These are phyloP conservation scores for Tringa solitaria DNA, from an alignment of 2,113 vertebrate species.

Conservation along the genomic window DNA sequence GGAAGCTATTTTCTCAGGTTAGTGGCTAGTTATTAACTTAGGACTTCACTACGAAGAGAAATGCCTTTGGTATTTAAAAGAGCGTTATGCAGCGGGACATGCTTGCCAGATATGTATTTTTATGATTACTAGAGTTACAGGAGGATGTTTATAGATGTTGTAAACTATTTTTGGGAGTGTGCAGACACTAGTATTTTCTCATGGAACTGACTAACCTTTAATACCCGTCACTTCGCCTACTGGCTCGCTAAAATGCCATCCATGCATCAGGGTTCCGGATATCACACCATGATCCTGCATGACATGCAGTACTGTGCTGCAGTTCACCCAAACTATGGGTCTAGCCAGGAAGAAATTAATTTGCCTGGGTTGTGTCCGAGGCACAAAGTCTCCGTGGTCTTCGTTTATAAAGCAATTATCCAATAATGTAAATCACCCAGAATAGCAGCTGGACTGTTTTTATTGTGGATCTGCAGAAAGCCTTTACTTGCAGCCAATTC, in stretches of 20 bases:
- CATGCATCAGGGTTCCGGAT: fast-evolving
- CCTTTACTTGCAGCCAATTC: not conserved
- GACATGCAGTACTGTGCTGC: not conserved
- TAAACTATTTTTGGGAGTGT: not conserved
- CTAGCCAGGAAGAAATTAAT: not conserved
- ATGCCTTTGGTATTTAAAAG: not conserved
- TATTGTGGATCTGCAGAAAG: not conserved
- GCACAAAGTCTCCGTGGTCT: not conserved
- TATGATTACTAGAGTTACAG: not conserved
- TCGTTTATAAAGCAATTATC: not conserved
- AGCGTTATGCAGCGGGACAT: not conserved
- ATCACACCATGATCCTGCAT: not conserved
- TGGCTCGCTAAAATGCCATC: not conserved
- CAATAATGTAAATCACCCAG: not conserved
- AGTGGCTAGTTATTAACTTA: not conserved
- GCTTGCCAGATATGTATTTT: not conserved
- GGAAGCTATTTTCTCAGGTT: not conserved
- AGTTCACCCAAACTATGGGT: not conserved
- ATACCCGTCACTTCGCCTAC: not conserved
- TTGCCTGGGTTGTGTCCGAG: not conserved
- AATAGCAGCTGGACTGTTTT: not conserved
- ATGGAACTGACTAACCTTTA: not conserved
- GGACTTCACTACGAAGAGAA: not conserved
- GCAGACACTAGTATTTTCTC: not conserved
- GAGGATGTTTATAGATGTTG: constrained; percentile 18